Evolutionary conservation across 1,140 invertebrate genomes (phyloP).

Genomic region (Zaprionus kolodkinae): DNA sequence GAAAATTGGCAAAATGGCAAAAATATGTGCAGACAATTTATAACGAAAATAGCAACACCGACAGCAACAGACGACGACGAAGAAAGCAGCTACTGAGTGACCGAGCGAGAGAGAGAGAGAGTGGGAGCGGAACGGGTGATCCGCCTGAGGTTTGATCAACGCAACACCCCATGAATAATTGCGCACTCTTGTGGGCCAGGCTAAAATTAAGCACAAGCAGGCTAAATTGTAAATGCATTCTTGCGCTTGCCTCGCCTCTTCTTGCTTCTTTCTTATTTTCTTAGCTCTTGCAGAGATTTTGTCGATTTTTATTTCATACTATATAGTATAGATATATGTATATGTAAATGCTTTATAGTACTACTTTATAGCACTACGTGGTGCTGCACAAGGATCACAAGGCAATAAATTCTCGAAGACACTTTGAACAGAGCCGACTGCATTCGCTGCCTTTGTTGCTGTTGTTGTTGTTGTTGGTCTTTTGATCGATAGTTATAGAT

Average conservation of each 20-base stretch:
- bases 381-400: slow-evolving; percentile 55
- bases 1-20: slow-evolving; percentile 74
- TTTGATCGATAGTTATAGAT: slow-evolving; percentile 77
- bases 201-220: slow-evolving; percentile 42
- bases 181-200: slow-evolving; percentile 53
- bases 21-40: slow-evolving; percentile 74
- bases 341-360: neutral
- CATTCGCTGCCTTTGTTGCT: slow-evolving; percentile 13
- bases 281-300: slow-evolving; percentile 4
- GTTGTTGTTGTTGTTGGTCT: slow-evolving; percentile 35
- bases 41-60: slow-evolving; percentile 54
- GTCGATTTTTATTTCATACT: slow-evolving; percentile 30
- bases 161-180: slow-evolving; percentile 64
- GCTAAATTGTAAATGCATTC: slow-evolving; percentile 30
- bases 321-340: slow-evolving; percentile 5
- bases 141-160: slow-evolving; percentile 41
- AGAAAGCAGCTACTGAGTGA: slow-evolving; percentile 15
- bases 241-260: too few relatives aligned
- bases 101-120: neutral
- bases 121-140: neutral
- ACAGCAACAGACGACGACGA: slow-evolving; percentile 24
- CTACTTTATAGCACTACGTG: neutral
- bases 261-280: slow-evolving; percentile 21
- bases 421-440: slow-evolving; percentile 57
- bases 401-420: slow-evolving; percentile 74